These are phyloP conservation scores for Nomada fucata DNA, from an alignment of 2,888 invertebrate genomes.

Conservation along the genomic window DNA sequence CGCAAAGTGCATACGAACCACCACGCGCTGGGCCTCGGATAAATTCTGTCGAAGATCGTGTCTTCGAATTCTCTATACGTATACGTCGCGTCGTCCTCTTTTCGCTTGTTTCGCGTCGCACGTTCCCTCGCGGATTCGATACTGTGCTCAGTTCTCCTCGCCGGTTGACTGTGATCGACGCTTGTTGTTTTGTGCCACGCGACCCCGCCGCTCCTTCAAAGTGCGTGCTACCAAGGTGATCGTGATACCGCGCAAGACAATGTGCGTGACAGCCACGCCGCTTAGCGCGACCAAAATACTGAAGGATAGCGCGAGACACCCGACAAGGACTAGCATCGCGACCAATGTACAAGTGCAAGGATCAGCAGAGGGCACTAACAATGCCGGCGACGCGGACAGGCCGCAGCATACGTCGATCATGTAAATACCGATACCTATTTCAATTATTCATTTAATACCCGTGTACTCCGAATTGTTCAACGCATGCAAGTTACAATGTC, in stretches of 20 bases:
- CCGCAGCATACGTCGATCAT: conserved; percentile 82
- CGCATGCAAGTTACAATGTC: not conserved
- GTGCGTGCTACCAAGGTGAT: conserved; percentile 63
- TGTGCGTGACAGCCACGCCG: conserved; percentile 81
- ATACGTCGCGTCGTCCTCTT: conserved; percentile 12
- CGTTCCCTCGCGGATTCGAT: conserved; percentile 1
- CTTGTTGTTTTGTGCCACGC: conserved; percentile 37
- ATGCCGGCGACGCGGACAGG: conserved; percentile 68
- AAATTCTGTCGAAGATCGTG: conserved; percentile 21
- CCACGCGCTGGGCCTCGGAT: conserved; percentile 54
- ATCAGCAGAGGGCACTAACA: conserved; percentile 68
- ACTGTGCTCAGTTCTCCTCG: not conserved
- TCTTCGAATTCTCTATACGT: conserved; percentile 21
- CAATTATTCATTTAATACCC: too few relatives aligned
- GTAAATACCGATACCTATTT: conserved; percentile 74
- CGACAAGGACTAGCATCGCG: conserved; percentile 72
- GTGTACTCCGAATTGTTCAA: too few relatives aligned
- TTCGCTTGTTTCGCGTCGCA: conserved; percentile 12
- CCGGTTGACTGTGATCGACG: conserved; percentile 39
- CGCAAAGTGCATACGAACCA: conserved; percentile 31
- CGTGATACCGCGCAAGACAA: conserved; percentile 68
- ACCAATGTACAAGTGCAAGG: conserved; percentile 75
- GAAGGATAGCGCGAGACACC: conserved; percentile 76
- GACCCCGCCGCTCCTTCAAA: conserved; percentile 33
- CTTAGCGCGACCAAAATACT: conserved; percentile 80